Evolutionary conservation across 2,888 invertebrate genomes (phyloP).

Genomic region (Microctonus brassicae): DNA sequence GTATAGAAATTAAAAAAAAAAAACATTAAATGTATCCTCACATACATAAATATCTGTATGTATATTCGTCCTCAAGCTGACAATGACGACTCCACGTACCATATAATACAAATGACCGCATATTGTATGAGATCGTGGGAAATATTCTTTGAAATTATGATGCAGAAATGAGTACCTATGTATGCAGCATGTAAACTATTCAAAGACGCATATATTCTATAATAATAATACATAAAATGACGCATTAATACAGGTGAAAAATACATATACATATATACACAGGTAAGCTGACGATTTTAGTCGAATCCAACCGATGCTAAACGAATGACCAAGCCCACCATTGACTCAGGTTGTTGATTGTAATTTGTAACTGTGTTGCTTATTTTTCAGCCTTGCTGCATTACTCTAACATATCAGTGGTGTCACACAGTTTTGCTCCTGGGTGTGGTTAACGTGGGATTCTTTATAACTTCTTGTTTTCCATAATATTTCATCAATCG

Average conservation of each 20-base stretch:
- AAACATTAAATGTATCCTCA: not conserved
- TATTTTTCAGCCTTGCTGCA: slow-evolving; percentile 7
- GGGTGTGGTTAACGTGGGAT: slow-evolving; percentile 67
- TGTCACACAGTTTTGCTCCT: slow-evolving; percentile 42
- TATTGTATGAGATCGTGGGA: slow-evolving; percentile 25
- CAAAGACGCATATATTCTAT: not conserved
- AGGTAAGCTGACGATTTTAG: not conserved
- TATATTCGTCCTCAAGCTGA: slow-evolving; percentile 5
- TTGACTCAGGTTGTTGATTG: slow-evolving; percentile 29
- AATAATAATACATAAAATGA: not conserved
- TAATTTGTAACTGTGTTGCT: no score
- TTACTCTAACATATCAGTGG: not conserved
- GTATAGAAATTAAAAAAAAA: not conserved
- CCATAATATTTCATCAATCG: not conserved
- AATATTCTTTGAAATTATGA: slow-evolving; percentile 7
- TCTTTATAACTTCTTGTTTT: slow-evolving; percentile 16
- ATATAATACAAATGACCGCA: slow-evolving; percentile 4
- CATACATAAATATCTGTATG: not conserved
- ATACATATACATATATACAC: slow-evolving; percentile 23
- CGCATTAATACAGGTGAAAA: not conserved
- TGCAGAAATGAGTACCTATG: slow-evolving; percentile 10
- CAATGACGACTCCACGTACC: not conserved
- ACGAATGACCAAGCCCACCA: slow-evolving; percentile 23
- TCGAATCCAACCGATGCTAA: not conserved
- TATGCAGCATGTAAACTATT: not conserved